These are phyloP conservation scores for Budorcas taxicolor DNA, from an alignment of 2,113 vertebrate species.

Conservation along the genomic window DNA sequence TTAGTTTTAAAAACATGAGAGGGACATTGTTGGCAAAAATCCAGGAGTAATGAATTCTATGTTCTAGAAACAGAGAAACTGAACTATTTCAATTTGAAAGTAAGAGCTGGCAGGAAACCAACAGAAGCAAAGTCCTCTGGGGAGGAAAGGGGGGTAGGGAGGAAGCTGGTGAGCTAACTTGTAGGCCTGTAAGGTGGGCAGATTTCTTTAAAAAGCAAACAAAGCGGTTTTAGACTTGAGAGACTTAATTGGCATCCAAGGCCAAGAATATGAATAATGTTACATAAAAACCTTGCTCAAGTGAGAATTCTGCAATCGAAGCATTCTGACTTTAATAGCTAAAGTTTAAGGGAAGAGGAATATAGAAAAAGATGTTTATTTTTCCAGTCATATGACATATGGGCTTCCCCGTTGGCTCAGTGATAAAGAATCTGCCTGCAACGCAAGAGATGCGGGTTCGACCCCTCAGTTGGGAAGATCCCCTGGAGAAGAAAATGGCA, in stretches of 20 bases:
- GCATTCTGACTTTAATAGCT: conserved; percentile 20
- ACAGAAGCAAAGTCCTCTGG: conserved; percentile 59
- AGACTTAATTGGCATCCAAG: conserved; percentile 67
- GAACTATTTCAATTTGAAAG: conserved; percentile 61
- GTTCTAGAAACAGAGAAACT: conserved; percentile 53
- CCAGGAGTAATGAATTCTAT: conserved; percentile 55
- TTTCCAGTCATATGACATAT: not conserved
- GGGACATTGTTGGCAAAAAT: conserved; percentile 29
- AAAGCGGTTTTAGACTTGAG: conserved; percentile 67
- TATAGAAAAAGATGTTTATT: not conserved
- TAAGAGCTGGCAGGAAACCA: conserved; percentile 57
- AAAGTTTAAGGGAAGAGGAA: not conserved
- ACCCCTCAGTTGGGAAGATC: not conserved
- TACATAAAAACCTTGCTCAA: conserved; percentile 68
- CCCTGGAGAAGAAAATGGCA: not conserved
- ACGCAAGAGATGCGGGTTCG: not conserved
- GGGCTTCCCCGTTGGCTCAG: not conserved
- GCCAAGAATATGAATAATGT: conserved; percentile 64
- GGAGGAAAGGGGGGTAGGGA: conserved; percentile 22
- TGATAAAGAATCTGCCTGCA: not conserved
- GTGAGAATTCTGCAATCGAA: conserved; percentile 65
- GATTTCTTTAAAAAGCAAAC: conserved; percentile 71
- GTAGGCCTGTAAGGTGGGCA: conserved; percentile 60
- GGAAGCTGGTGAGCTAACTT: conserved; percentile 63
- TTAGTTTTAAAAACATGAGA: conserved; percentile 48